A percentile compares a stretch with the other conserved stretches of the same genome.
phyloP scores from a whole-genome alignment of 2,797 vertebrate species.

The Enteromius viviparus region DNA sequence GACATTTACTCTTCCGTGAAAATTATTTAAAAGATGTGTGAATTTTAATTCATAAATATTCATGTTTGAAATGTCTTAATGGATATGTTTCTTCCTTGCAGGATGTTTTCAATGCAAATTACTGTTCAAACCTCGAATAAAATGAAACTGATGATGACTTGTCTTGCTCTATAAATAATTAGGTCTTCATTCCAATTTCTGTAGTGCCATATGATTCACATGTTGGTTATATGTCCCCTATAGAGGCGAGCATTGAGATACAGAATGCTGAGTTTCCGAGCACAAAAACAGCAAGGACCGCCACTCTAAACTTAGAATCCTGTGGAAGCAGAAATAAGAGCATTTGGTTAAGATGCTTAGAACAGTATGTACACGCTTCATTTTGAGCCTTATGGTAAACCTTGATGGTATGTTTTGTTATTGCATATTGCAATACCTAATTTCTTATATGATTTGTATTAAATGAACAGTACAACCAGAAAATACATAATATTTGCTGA shows the following conservation, averaged over 20 bases:
- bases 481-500: background rate
- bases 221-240: constrained; percentile 70
- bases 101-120: constrained; percentile 43
- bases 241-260: constrained; percentile 72
- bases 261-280: constrained; percentile 81
- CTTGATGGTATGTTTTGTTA: background rate
- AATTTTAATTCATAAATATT: constrained; percentile 34
- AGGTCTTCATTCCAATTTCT: background rate
- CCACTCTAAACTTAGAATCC: constrained; percentile 78
- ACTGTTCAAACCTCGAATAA: constrained; percentile 46
- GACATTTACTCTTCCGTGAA: constrained; percentile 37
- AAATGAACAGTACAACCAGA: background rate
- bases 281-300: constrained; percentile 77
- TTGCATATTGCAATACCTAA: background rate
- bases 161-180: constrained; percentile 5
- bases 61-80: constrained; percentile 30
- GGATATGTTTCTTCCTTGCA: constrained; percentile 17
- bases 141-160: constrained; percentile 26
- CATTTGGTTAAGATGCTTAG: background rate
- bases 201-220: background rate
- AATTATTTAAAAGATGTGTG: constrained; percentile 22
- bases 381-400: background rate
- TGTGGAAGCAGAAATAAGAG: constrained; percentile 57
- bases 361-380: background rate
- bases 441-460: background rate